Conservation (phyloP, 2,113 vertebrate genomes). For the Callospermophilus lateralis region DNA sequence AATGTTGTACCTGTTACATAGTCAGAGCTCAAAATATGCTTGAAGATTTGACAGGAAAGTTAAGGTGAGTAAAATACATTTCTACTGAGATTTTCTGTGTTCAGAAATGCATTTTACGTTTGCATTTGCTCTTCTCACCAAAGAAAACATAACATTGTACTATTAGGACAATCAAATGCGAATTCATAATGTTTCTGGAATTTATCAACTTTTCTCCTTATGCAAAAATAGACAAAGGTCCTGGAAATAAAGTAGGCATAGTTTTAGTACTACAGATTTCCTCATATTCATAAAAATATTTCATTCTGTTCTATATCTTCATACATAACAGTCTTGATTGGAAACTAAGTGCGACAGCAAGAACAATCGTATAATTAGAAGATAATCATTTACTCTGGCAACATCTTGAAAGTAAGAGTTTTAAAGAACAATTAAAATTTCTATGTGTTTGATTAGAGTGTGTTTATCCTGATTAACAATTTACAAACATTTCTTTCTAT, state of each 20-base stretch:
- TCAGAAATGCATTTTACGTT: constrained; percentile 29
- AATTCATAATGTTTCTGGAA: constrained; percentile 43
- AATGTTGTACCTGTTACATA: background rate
- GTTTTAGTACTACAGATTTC: background rate
- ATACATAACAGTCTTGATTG: constrained; percentile 69
- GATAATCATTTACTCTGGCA: constrained; percentile 73
- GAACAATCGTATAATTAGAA: constrained; percentile 83
- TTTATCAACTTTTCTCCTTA: constrained; percentile 15
- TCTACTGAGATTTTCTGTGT: background rate
- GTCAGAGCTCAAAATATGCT: constrained; percentile 16
- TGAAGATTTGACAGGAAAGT: background rate
- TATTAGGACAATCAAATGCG: constrained; percentile 30
- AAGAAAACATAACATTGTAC: background rate
- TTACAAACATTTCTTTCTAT: constrained; percentile 72
- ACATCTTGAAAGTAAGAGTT: constrained; percentile 82
- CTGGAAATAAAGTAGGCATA: background rate
- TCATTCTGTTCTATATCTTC: constrained; percentile 31
- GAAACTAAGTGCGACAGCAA: constrained; percentile 69
- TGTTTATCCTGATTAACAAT: constrained; percentile 81
- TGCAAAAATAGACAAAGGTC: constrained; percentile 10
- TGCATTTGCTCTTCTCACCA: constrained; percentile 12
- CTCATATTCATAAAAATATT: constrained; percentile 27
- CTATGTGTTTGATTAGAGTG: constrained; percentile 75
- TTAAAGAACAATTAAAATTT: constrained; percentile 83
- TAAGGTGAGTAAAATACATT: constrained; percentile 2